phyloP scores from a whole-genome alignment of 2,888 invertebrate species.

The Therioaphis trifolii region DNA sequence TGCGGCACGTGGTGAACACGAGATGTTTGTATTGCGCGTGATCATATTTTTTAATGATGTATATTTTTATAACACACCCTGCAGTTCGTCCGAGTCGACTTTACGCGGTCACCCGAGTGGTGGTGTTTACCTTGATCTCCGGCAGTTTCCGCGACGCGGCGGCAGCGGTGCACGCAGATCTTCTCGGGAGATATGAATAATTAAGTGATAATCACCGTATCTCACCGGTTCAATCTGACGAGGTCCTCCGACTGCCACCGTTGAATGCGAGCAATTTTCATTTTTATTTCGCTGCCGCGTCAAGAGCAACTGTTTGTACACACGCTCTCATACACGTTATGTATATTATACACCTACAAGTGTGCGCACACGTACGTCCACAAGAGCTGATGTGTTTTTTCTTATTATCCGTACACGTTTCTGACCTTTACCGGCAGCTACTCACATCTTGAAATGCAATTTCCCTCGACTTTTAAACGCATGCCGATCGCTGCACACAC shows the following conservation, averaged over 20 bases:
- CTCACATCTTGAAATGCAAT: neutral
- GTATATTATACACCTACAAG: too few species aligned
- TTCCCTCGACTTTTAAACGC: neutral
- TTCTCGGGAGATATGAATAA: slow-evolving; percentile 56
- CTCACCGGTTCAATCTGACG: slow-evolving; percentile 48
- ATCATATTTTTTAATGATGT: too few species aligned
- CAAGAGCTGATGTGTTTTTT: neutral
- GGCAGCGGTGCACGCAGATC: slow-evolving; percentile 20
- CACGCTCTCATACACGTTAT: too few species aligned
- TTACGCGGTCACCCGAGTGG: neutral
- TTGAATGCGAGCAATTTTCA: slow-evolving; percentile 19
- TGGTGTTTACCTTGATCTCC: slow-evolving; percentile 34
- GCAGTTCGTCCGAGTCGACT: neutral
- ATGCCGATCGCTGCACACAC: neutral
- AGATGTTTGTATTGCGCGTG: too few species aligned
- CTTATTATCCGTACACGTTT: neutral
- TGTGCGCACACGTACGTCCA: neutral
- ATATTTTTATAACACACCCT: neutral
- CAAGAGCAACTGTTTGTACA: neutral
- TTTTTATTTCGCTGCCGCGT: neutral
- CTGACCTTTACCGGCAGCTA: neutral
- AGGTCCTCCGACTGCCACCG: neutral
- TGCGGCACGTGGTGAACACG: neutral
- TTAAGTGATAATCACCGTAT: slow-evolving; percentile 61
- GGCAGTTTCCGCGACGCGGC: neutral